Percentiles rank a stretch among this genome's conserved stretches.
Evolutionary conservation across 2,888 invertebrate genomes (phyloP).

Genomic region (Venusia cambrica): DNA sequence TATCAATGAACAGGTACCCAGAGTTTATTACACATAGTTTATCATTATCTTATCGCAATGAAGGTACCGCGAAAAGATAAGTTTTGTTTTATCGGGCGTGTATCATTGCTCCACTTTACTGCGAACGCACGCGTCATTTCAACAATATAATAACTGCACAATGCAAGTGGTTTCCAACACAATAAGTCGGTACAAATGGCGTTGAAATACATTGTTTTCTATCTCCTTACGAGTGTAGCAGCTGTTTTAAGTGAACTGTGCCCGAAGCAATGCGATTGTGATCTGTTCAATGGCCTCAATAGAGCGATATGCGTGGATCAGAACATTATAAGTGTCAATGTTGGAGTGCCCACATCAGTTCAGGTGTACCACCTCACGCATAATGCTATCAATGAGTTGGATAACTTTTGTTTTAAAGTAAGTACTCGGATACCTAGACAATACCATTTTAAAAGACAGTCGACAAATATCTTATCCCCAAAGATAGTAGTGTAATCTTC

Average conservation of each 20-base stretch:
- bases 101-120: constrained; percentile 60
- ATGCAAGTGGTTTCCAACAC: constrained; percentile 41
- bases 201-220: constrained; percentile 40
- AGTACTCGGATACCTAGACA: too few relatives aligned
- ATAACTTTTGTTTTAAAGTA: constrained; percentile 83
- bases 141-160: constrained; percentile 40
- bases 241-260: constrained; percentile 53
- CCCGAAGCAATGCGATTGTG: constrained; percentile 80
- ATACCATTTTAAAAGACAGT: too few relatives aligned
- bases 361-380: constrained; percentile 82
- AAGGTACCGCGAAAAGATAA: constrained; percentile 45
- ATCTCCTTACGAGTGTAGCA: constrained; percentile 12
- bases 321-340: constrained; percentile 79
- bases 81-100: constrained; percentile 52
- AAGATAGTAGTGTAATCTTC: too few relatives aligned
- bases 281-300: constrained; percentile 68
- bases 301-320: constrained; percentile 78
- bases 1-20: constrained; percentile 23
- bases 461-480: too few relatives aligned
- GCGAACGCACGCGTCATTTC: constrained; percentile 45
- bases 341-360: constrained; percentile 80
- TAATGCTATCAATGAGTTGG: constrained; percentile 82
- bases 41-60: constrained; percentile 57
- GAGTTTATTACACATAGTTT: constrained; percentile 35
- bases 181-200: constrained; percentile 43